These are phyloP conservation scores for Knipowitschia caucasica DNA, from an alignment of 2,797 vertebrate species.

Conservation along the genomic window DNA sequence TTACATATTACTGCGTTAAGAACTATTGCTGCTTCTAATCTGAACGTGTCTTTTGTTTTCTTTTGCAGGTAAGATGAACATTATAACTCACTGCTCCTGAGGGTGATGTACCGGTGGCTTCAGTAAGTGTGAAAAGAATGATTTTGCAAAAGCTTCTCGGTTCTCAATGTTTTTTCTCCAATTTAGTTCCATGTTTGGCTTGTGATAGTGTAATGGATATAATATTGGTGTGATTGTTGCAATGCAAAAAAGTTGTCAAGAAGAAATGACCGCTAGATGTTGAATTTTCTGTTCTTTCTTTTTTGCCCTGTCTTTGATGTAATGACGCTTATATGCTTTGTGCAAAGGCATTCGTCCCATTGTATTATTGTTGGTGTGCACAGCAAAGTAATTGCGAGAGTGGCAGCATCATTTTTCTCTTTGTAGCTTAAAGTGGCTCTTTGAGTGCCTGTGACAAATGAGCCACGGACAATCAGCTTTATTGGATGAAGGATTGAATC, in stretches of 20 bases:
- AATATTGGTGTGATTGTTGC: too few species aligned
- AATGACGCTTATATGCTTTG: too few species aligned
- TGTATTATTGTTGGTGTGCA: background rate
- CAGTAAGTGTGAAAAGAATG: constrained; percentile 1
- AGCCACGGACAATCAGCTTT: background rate
- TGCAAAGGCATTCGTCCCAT: background rate
- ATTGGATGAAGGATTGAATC: background rate
- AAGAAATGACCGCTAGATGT: too few species aligned
- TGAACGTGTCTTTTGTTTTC: background rate
- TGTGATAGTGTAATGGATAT: too few species aligned
- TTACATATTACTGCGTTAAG: too few species aligned
- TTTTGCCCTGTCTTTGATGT: too few species aligned
- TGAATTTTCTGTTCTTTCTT: too few species aligned
- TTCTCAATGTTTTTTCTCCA: background rate
- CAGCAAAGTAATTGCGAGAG: background rate
- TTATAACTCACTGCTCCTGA: background rate
- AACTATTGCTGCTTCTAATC: background rate
- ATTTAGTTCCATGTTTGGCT: too few species aligned
- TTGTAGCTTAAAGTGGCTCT: background rate
- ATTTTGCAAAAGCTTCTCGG: too few species aligned
- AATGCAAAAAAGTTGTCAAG: too few species aligned
- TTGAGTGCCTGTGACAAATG: background rate
- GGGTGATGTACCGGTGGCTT: background rate
- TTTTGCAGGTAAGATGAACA: constrained; percentile 4
- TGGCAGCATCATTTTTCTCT: background rate